These are phyloP conservation scores for Drosophila ambigua DNA, from an alignment of 1,140 invertebrate genomes.

Conservation along the genomic window DNA sequence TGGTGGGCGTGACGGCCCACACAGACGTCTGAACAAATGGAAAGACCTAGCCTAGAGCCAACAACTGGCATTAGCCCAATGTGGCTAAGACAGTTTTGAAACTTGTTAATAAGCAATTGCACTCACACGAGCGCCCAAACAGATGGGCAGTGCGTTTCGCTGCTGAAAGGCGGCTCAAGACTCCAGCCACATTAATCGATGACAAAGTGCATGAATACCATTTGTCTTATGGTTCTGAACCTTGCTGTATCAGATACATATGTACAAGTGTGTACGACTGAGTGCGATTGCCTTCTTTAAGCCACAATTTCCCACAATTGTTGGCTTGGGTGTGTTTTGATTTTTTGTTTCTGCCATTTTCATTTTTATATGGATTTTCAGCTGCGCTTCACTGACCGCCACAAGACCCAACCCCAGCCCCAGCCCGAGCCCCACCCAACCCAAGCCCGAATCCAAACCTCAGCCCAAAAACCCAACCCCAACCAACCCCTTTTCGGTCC, in stretches of 20 bases:
- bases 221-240: constrained; percentile 7
- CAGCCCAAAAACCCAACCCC: constrained; percentile 31
- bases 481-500: constrained; percentile 36
- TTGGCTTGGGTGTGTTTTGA: constrained; percentile 42
- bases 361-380: constrained; percentile 60
- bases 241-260: constrained; percentile 33
- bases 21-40: constrained; percentile 49
- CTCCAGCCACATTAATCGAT: background rate
- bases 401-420: constrained; percentile 19
- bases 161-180: background rate
- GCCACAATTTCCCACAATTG: constrained; percentile 75
- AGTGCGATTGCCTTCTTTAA: constrained; percentile 3
- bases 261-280: constrained; percentile 5
- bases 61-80: constrained; percentile 81
- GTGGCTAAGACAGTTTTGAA: constrained; percentile 77
- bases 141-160: constrained; percentile 22
- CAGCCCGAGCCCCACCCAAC: constrained; percentile 11
- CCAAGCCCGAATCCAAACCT: constrained; percentile 20
- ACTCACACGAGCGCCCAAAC: constrained; percentile 22
- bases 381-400: constrained; percentile 75
- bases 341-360: constrained; percentile 31
- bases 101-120: constrained; percentile 76
- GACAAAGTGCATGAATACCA: background rate
- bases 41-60: constrained; percentile 63
- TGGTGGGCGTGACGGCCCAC: constrained; percentile 72